These are phyloP conservation scores for Hirtodrosophila duncani DNA, from an alignment of 2,888 invertebrate genomes.

Conservation along the genomic window DNA sequence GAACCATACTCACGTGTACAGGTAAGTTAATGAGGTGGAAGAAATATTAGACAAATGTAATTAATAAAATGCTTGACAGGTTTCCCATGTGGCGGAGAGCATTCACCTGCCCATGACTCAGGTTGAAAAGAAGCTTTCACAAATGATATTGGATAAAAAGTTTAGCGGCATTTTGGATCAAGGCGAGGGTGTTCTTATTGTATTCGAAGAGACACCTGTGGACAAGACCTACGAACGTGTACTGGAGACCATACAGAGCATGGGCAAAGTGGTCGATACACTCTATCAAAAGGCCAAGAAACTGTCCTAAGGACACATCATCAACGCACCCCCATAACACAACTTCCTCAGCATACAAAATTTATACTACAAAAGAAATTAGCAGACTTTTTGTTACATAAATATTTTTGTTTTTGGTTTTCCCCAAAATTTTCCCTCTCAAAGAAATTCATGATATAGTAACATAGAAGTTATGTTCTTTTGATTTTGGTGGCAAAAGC, in stretches of 20 bases:
- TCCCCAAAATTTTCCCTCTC: too few species aligned
- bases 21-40: conserved; percentile 62
- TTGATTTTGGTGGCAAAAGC: conserved; percentile 33
- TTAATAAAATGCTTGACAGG: conserved; percentile 73
- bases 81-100: conserved; percentile 92
- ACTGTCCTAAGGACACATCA: conserved; percentile 84
- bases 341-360: not conserved
- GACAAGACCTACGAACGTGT: conserved; percentile 99
- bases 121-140: conserved; percentile 99
- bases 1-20: conserved; percentile 99
- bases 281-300: conserved; percentile 99
- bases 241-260: conserved; percentile 97
- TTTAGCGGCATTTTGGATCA: conserved; percentile 98
- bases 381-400: conserved; percentile 27
- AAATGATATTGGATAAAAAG: conserved; percentile 99
- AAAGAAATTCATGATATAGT: too few species aligned
- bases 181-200: conserved; percentile 97
- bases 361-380: conserved; percentile 4
- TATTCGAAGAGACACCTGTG: conserved; percentile 95
- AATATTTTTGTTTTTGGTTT: conserved; percentile 28
- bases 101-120: conserved; percentile 93
- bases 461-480: too few species aligned
- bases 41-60: not conserved
- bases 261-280: conserved; percentile 99
- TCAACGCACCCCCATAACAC: conserved; percentile 6